Evolutionary conservation across 1,140 invertebrate genomes (phyloP), one percentile per base, ranked within the genome.

Genomic region (Popillia japonica): DNA sequence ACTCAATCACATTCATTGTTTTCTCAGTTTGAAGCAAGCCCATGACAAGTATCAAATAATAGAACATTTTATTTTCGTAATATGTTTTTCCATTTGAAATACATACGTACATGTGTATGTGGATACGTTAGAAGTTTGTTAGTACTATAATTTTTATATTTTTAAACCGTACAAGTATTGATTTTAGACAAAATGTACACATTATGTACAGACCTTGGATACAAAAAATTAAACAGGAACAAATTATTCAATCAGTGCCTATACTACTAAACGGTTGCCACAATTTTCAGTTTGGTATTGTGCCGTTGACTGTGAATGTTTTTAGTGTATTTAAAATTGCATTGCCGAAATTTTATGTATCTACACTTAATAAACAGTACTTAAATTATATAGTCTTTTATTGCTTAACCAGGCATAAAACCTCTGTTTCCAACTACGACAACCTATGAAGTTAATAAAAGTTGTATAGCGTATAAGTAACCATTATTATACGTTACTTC

Each of bases 351-450:
- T 68, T 20, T 23, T 20, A 68, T 68, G 27, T 27, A 68, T 22
- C 22, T 68, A 68, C 22, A 68, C 61, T 68, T 68, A 68, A 68
- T 68, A 68, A 68, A 68, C 20, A 22, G 61, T 68, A 68, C 61
- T 68, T 68, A 68, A 68, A 68, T 27, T 34, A 68, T 6, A 27
- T 7, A 27, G n/a, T 68, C 3, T 68, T 68, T 68, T 68, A 68
- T 27, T 68, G 17, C 2, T 68, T 9, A 23, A 34, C 2, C 27
- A 2, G 27, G 27, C 4, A 34, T n/a, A n/a, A n/a, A n/a, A n/a
- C n/a, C n/a, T n/a, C n/a, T n/a, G n/a, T n/a, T n/a, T n/a, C n/a
- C n/a, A n/a, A n/a, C n/a, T n/a, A n/a, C n/a, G n/a, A n/a, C n/a
- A n/a, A n/a, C n/a, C n/a, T n/a, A n/a, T n/a, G n/a, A n/a, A n/a